phyloP scores from a whole-genome alignment of 2,113 vertebrate species.

The Amphiprion ocellaris region DNA sequence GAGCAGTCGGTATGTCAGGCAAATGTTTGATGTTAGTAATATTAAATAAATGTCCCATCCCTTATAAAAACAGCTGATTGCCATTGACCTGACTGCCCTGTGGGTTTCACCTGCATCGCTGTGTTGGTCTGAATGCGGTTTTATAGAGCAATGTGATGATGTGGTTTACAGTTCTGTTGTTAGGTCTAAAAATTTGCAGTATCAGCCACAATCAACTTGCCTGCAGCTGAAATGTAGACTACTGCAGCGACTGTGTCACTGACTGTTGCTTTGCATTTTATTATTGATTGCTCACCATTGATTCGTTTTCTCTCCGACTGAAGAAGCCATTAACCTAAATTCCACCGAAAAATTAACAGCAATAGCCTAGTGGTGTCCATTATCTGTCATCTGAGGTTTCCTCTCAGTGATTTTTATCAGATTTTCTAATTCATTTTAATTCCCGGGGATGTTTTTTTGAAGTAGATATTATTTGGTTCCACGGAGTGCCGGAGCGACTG shows the following conservation, averaged over 20 bases:
- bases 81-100: no score
- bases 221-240: not conserved
- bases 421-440: conserved; percentile 40
- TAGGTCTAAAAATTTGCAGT: not conserved
- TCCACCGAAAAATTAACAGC: conserved; percentile 1
- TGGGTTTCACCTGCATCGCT: no score
- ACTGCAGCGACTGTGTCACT: not conserved
- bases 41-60: not conserved
- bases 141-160: no score
- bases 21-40: not conserved
- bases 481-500: conserved; percentile 29
- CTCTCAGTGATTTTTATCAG: conserved; percentile 1
- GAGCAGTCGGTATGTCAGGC: not conserved
- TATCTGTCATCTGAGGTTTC: conserved; percentile 12
- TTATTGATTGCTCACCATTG: not conserved
- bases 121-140: no score
- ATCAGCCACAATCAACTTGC: not conserved
- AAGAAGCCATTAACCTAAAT: conserved; percentile 4
- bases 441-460: conserved; percentile 28
- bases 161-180: no score
- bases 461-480: conserved; percentile 34
- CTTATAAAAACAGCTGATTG: no score
- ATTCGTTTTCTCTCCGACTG: not conserved
- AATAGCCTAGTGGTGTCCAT: conserved; percentile 6
- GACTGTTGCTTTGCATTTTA: not conserved